These are phyloP conservation scores for Bos javanicus DNA, from an alignment of 2,113 vertebrate genomes.

Conservation along the genomic window DNA sequence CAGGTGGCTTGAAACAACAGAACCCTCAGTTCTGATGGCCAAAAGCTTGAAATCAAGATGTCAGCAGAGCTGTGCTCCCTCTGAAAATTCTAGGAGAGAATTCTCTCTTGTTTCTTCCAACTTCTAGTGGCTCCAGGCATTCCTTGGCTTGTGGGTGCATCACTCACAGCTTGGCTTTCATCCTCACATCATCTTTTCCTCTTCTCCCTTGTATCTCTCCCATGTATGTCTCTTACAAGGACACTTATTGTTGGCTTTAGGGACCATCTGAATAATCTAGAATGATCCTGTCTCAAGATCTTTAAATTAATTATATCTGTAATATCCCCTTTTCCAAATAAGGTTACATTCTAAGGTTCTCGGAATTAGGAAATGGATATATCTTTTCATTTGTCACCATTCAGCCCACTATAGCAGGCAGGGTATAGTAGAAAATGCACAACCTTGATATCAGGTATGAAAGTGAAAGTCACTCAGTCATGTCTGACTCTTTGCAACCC, in stretches of 20 bases:
- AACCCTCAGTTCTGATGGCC: not conserved
- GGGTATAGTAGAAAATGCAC: not conserved
- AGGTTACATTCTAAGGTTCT: not conserved
- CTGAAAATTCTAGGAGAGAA: not conserved
- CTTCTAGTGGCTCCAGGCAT: not conserved
- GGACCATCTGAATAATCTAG: not conserved
- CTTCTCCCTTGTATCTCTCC: not conserved
- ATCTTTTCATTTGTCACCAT: not conserved
- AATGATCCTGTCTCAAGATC: not conserved
- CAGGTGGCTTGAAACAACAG: not conserved
- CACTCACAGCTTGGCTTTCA: not conserved
- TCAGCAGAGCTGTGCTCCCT: not conserved
- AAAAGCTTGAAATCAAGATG: not conserved
- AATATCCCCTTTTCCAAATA: not conserved
- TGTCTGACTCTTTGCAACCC: not conserved
- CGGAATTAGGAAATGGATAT: not conserved
- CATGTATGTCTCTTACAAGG: not conserved
- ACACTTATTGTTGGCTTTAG: not conserved
- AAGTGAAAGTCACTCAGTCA: too few relatives aligned
- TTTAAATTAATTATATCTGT: not conserved
- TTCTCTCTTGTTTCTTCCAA: not conserved
- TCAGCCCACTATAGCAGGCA: not conserved
- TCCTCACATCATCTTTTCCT: not conserved
- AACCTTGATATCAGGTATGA: not conserved
- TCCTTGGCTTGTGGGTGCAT: not conserved